These are phyloP conservation scores for Drosophila neotestacea DNA, from an alignment of 2,888 invertebrate genomes.

Conservation along the genomic window DNA sequence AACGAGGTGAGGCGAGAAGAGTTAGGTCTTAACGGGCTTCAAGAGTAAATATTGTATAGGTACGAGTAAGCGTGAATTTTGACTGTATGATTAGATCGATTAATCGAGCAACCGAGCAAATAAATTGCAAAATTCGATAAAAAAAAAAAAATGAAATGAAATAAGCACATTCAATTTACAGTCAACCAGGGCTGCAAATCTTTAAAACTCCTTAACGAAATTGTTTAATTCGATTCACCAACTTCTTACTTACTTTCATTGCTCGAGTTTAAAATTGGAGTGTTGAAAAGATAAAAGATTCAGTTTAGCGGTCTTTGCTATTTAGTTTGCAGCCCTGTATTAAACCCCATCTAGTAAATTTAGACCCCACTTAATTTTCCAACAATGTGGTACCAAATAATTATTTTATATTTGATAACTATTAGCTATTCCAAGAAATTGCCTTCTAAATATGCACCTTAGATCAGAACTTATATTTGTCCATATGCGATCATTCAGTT, in stretches of 20 bases:
- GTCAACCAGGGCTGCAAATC: background rate
- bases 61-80: constrained; percentile 28
- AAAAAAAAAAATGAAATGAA: background rate
- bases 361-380: background rate
- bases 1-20: constrained; percentile 1
- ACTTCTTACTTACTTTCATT: background rate
- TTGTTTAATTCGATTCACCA: background rate
- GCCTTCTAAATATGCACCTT: constrained; percentile 64
- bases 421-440: constrained; percentile 62
- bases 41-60: constrained; percentile 35
- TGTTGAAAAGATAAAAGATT: background rate
- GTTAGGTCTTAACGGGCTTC: constrained; percentile 14
- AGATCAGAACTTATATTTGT: constrained; percentile 20
- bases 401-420: constrained; percentile 11
- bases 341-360: constrained; percentile 1
- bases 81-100: constrained; percentile 35
- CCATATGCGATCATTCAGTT: constrained; percentile 26
- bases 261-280: background rate
- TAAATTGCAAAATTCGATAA: constrained; percentile 16
- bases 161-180: constrained; percentile 20
- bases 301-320: background rate
- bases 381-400: constrained; percentile 3
- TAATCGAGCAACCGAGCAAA: background rate
- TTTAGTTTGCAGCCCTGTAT: background rate
- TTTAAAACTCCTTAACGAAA: background rate